These are phyloP conservation scores for Cacoxenus indagator DNA, from an alignment of 2,888 invertebrate species.

Conservation along the genomic window DNA sequence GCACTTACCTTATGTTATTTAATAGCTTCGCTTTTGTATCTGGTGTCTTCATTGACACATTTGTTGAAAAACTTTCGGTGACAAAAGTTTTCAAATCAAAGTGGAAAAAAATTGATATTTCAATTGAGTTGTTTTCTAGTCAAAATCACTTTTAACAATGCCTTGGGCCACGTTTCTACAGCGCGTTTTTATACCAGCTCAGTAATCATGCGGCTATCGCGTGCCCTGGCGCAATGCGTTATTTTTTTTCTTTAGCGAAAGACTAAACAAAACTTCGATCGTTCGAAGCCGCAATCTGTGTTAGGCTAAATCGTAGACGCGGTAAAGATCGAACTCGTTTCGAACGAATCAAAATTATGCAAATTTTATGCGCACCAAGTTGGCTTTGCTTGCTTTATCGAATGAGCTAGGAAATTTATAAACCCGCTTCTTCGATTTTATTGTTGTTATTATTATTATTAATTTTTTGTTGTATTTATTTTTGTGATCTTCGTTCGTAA, in stretches of 20 bases:
- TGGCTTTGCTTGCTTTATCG: not conserved
- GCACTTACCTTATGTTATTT: conserved; percentile 66
- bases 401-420: not conserved
- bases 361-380: not conserved
- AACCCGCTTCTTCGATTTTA: not conserved
- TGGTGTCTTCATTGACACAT: conserved; percentile 70
- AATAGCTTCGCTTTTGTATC: conserved; percentile 69
- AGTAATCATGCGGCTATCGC: not conserved
- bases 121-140: not conserved
- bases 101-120: not conserved
- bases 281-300: not conserved
- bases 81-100: conserved; percentile 13
- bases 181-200: not conserved
- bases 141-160: conserved; percentile 5
- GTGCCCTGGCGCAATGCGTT: not conserved
- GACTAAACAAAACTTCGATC: not conserved
- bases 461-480: not conserved
- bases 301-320: not conserved
- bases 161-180: not conserved
- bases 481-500: not conserved
- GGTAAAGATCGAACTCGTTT: not conserved
- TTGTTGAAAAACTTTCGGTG: conserved; percentile 39
- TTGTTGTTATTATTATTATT: not conserved
- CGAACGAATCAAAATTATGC: not conserved
- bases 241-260: conserved; percentile 38